Base-by-base conservation (phyloP, 1,140 invertebrate species). In the Lucilia sericata region DNA sequence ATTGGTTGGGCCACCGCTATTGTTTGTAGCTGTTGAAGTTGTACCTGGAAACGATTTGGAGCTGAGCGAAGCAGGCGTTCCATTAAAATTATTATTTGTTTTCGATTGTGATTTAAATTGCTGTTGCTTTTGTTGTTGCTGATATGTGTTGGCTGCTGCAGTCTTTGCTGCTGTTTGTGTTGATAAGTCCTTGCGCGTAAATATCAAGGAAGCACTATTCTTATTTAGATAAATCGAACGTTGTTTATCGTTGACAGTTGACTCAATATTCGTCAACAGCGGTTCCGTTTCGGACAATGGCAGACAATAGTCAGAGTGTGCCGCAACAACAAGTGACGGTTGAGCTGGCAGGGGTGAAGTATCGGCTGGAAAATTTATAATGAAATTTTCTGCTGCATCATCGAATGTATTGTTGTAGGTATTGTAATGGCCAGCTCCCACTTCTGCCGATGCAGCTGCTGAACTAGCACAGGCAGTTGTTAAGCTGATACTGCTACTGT, bases 221-320 rank as follows among this genome's bases (percentile, higher is more conserved):
- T 91, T 91, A 30, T 84, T 88, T 30, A 91, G 84, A 51, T 87
- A 85, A 83, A 91, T 91, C 21, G 88, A 87, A 30, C 88, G 88
- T 83, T 88, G 87, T 21, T 87, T 90, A 74, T 91, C 89, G 74
- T 86, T 86, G 74, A 91, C 88, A 4, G 87, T 88, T 13, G 87
- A 86, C 84, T 90, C 89, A 51, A 88, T 89, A 82, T 90, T 88
- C 34, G 88, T 91, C 70, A 91, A 84, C 70, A 91, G 85, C 36
- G 89, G 89, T 85, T 90, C 89, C 19, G 89, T 91, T 83, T 91
- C 89, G 13, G 89, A 91, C 19, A 91, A 82, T 0, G 89, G 89
- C 85, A 91, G 76, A 81, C 76, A 80, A 49, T 25, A 80, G 76
- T 80, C 21, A 84, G 70, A 74, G 55, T 34, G 65, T 42, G 25